Conservation (phyloP, 2,113 vertebrate genomes). For the Tachysurus fulvidraco region DNA sequence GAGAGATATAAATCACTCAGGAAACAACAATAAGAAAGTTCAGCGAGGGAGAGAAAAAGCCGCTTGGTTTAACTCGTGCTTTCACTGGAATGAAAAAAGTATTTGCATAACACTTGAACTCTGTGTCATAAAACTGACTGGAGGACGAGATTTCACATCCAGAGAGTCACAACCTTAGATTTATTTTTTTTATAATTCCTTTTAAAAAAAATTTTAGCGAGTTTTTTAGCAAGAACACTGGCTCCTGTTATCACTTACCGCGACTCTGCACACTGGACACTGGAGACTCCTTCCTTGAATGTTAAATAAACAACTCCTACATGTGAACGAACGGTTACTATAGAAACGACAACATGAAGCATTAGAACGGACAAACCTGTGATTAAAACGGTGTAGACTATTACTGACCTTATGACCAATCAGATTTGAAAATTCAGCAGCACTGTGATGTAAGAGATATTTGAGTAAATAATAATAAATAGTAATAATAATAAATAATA, state of each 20-base stretch:
- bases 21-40: neutral
- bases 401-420: neutral
- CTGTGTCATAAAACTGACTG: neutral
- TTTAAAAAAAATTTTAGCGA: neutral
- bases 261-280: neutral
- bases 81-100: neutral
- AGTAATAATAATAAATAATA: too few species aligned
- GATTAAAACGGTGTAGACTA: neutral
- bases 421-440: neutral
- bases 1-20: slow-evolving; percentile 2
- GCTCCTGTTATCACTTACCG: neutral
- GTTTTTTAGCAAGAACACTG: too few species aligned
- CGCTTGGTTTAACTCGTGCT: neutral
- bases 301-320: neutral
- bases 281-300: neutral
- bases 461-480: neutral
- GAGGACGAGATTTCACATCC: neutral
- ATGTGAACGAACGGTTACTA: neutral
- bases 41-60: neutral
- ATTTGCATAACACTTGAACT: slow-evolving; percentile 11
- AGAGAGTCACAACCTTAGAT: neutral
- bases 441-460: too few species aligned
- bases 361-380: neutral
- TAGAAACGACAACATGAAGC: neutral
- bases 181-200: neutral